Conservation (phyloP, 2,113 vertebrate species). For the Cyanocitta stelleri region DNA sequence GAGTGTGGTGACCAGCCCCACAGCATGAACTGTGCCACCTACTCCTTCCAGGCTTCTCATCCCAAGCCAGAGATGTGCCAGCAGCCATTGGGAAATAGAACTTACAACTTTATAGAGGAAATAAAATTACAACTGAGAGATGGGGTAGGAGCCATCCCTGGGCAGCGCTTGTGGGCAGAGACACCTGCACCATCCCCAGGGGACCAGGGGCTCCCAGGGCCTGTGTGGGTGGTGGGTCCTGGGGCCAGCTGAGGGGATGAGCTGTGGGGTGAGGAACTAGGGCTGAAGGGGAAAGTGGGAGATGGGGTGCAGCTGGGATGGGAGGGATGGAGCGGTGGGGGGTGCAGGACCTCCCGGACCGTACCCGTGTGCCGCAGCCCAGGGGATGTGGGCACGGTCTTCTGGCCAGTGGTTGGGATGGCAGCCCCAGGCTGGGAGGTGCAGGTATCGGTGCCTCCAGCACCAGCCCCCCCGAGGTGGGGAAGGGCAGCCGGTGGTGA, state of each 20-base stretch:
- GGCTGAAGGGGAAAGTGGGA: neutral
- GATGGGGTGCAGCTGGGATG: neutral
- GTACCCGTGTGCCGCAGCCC: neutral
- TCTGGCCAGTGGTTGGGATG: conserved; percentile 19
- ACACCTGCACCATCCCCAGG: neutral
- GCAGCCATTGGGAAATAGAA: neutral
- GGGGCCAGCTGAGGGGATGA: neutral
- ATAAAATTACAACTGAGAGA: conserved; percentile 46
- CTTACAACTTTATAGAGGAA: conserved; percentile 37
- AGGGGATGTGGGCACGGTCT: neutral
- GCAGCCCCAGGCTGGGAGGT: neutral
- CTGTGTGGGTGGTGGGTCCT: neutral
- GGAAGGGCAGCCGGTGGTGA: neutral
- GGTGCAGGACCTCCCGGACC: neutral
- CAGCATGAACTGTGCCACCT: accelerated
- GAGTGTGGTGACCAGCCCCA: accelerated
- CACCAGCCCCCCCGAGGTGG: neutral
- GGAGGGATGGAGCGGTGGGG: neutral
- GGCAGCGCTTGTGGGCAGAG: neutral
- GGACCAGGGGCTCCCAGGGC: neutral
- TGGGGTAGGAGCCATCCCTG: neutral
- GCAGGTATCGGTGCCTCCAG: neutral
- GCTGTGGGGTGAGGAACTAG: neutral
- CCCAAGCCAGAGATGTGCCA: neutral
- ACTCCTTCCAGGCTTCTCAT: neutral